Conservation (phyloP, 2,888 invertebrate species). For the Andrena flavipes region DNA sequence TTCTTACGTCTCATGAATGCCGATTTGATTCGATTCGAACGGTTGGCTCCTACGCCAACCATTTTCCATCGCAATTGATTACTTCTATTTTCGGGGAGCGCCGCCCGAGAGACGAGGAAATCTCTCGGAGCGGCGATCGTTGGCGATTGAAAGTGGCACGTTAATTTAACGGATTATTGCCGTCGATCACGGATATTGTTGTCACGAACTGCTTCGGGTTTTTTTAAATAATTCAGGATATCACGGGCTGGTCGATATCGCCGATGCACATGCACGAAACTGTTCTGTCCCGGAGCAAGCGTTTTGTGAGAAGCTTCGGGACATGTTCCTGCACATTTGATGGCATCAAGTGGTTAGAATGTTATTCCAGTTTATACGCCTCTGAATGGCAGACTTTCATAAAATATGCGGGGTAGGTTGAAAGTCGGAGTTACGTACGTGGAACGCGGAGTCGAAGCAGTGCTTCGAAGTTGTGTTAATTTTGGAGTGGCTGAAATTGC, state of each 20-base stretch:
- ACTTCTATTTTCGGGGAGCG: constrained; percentile 31
- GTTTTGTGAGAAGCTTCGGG: not conserved
- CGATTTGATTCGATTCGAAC: constrained; percentile 67
- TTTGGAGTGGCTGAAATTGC: not conserved
- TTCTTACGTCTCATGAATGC: constrained; percentile 71
- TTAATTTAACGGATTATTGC: no score
- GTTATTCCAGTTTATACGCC: constrained; percentile 33
- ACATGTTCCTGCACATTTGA: constrained; percentile 8
- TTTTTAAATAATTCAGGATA: no score
- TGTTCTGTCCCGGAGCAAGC: not conserved
- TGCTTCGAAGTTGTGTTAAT: not conserved
- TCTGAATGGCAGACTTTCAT: constrained; percentile 21
- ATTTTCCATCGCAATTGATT: constrained; percentile 54
- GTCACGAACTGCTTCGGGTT: not conserved
- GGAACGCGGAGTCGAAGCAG: not conserved
- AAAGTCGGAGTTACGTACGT: constrained; percentile 16
- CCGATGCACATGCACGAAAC: not conserved
- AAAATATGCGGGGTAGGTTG: constrained; percentile 35
- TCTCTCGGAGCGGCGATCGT: not conserved
- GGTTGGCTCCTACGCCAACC: constrained; percentile 49
- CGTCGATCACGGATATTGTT: constrained; percentile 35
- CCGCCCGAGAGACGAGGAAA: constrained; percentile 4
- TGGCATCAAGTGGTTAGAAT: constrained; percentile 14
- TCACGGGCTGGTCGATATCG: not conserved
- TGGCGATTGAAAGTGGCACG: not conserved